Percentiles rank a stretch among this genome's conserved stretches.
These are phyloP conservation scores for Hetaerina americana DNA, from an alignment of 1,140 invertebrate genomes.

Conservation along the genomic window DNA sequence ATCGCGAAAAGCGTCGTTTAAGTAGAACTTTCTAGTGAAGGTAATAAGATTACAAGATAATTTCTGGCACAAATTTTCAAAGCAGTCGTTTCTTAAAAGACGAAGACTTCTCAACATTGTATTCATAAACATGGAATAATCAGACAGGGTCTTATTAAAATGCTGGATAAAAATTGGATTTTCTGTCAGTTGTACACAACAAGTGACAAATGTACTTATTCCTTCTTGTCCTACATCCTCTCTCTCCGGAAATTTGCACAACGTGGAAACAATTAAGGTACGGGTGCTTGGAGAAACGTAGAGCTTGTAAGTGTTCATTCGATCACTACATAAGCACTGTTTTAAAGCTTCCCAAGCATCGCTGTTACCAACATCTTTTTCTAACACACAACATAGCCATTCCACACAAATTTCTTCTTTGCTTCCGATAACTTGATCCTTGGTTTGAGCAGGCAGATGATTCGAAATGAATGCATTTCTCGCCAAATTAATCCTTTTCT, in stretches of 20 bases:
- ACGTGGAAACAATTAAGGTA: neutral
- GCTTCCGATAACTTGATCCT: neutral
- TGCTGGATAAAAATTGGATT: neutral
- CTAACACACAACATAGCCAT: neutral
- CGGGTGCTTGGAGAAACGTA: neutral
- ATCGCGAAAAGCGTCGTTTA: neutral
- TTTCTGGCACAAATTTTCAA: neutral
- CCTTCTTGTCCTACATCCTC: neutral
- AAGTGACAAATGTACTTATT: neutral
- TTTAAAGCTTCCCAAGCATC: neutral
- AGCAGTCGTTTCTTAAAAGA: neutral
- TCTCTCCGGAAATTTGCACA: neutral
- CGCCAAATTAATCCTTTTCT: neutral
- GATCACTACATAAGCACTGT: neutral
- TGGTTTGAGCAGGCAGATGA: neutral
- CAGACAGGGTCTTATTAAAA: neutral
- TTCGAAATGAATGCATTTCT: neutral
- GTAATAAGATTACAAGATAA: neutral
- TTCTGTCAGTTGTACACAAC: neutral
- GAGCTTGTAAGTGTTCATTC: neutral
- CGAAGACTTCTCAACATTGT: neutral
- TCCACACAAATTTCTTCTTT: neutral
- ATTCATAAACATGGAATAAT: neutral
- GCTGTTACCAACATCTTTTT: neutral
- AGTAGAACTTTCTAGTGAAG: neutral